A percentile compares a stretch with the other conserved stretches of the same genome.
Evolutionary conservation across 2,888 invertebrate genomes (phyloP).

Genomic region (Agonum fuliginosum): DNA sequence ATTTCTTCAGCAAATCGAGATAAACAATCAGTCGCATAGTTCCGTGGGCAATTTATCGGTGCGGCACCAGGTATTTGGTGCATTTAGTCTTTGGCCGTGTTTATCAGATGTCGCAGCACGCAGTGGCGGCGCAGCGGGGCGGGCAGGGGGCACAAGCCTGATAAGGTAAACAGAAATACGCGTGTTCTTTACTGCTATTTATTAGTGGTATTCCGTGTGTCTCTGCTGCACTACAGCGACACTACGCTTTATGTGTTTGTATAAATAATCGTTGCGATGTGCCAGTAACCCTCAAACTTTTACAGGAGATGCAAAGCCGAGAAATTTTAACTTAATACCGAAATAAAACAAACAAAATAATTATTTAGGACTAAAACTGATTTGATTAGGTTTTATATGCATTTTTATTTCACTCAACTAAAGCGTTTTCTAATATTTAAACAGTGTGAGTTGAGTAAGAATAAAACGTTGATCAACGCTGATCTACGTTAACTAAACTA

Average conservation of each 20-base stretch:
- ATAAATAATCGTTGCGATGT: slow-evolving; percentile 44
- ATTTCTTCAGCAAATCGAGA: slow-evolving; percentile 23
- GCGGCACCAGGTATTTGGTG: slow-evolving; percentile 49
- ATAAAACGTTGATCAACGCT: no score
- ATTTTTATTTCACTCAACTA: no score
- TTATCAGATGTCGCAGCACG: slow-evolving; percentile 53
- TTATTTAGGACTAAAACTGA: background rate
- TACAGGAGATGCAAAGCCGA: background rate
- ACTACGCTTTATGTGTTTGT: slow-evolving; percentile 51
- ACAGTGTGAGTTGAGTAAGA: no score
- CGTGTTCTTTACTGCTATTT: slow-evolving; percentile 53
- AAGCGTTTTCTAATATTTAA: no score
- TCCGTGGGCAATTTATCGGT: slow-evolving; percentile 33
- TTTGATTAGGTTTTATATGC: background rate
- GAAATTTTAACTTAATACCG: background rate
- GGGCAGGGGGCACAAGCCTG: background rate
- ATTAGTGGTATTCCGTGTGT: slow-evolving; percentile 45
- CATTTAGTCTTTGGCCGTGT: slow-evolving; percentile 29
- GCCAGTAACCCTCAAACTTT: slow-evolving; percentile 24
- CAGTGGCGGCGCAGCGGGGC: background rate
- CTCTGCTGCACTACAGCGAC: slow-evolving; percentile 30
- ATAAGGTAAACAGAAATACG: slow-evolving; percentile 51
- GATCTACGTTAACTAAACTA: no score
- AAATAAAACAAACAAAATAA: background rate
- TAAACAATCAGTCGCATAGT: slow-evolving; percentile 17